phyloP scores from a whole-genome alignment of 1,140 invertebrate genomes.

The Hycleus phaleratus region DNA sequence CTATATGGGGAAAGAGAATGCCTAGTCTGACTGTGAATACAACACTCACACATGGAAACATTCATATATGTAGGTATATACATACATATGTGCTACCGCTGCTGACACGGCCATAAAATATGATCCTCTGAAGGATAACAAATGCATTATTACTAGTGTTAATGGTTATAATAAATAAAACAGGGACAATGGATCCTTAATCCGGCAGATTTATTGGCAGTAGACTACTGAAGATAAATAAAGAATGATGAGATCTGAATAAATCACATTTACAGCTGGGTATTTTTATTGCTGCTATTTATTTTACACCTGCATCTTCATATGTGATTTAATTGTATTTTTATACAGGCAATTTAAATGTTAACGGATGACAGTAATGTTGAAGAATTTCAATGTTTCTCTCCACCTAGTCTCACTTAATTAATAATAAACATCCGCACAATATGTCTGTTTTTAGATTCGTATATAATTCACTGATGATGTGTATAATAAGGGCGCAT shows the following conservation, averaged over 20 bases:
- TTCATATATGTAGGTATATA: constrained; percentile 10
- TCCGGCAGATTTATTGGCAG: constrained; percentile 38
- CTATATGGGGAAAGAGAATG: constrained; percentile 5
- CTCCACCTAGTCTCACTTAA: not conserved
- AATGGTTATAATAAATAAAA: constrained; percentile 42
- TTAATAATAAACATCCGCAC: not conserved
- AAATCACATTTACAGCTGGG: constrained; percentile 36
- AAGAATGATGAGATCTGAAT: constrained; percentile 33
- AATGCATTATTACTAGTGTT: constrained; percentile 43
- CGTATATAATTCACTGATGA: constrained; percentile 29
- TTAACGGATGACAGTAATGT: too few species aligned
- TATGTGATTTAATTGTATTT: constrained; percentile 9
- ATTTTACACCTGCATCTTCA: constrained; percentile 26
- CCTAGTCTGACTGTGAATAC: constrained; percentile 6
- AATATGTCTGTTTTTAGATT: constrained; percentile 15
- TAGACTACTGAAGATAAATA: constrained; percentile 26
- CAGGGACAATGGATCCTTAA: constrained; percentile 41
- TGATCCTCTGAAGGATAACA: constrained; percentile 40
- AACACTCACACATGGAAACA: not conserved
- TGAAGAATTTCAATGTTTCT: not conserved
- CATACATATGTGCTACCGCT: constrained; percentile 33
- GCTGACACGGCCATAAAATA: constrained; percentile 37
- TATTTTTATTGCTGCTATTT: constrained; percentile 26
- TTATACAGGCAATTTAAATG: too few species aligned
- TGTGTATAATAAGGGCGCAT: constrained; percentile 39